Conservation (phyloP, 2,797 vertebrate genomes). For the Anabas testudineus region DNA sequence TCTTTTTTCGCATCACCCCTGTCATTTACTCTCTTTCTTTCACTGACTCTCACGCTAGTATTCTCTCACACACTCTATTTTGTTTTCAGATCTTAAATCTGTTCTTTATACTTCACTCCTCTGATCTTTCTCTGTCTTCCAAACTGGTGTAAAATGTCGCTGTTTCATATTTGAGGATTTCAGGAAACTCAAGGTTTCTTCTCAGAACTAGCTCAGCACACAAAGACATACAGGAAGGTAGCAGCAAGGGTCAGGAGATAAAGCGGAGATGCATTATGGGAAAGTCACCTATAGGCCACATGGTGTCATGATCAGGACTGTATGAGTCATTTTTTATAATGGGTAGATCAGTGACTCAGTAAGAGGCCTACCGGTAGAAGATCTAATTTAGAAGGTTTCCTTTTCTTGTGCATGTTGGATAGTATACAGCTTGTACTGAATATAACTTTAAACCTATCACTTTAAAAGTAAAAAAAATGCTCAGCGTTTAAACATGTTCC, state of each 20-base stretch:
- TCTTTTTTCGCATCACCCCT: conserved; percentile 41
- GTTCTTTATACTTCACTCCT: background rate
- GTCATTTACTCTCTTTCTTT: conserved; percentile 61
- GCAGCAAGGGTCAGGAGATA: conserved; percentile 37
- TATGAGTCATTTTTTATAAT: conserved; percentile 6
- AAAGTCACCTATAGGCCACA: conserved; percentile 31
- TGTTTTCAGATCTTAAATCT: conserved; percentile 1
- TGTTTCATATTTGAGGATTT: background rate
- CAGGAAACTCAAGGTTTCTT: conserved; percentile 8
- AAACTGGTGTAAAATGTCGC: background rate
- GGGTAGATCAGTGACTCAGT: background rate
- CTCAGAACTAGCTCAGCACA: background rate
- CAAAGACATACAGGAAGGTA: conserved; percentile 29
- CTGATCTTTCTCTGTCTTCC: background rate
- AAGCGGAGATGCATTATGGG: conserved; percentile 48
- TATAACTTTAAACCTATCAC: too few species aligned
- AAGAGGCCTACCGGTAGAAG: too few species aligned
- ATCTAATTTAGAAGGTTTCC: too few species aligned
- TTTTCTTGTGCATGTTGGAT: too few species aligned
- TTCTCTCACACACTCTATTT: conserved; percentile 21
- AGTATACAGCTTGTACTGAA: too few species aligned
- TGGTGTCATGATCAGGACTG: conserved; percentile 12
- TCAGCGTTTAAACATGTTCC: too few species aligned
- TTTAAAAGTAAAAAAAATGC: too few species aligned
- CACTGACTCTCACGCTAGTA: conserved; percentile 39